These are phyloP conservation scores for Corythornis leucogaster DNA, from an alignment of 2,797 vertebrate species.

Conservation along the genomic window DNA sequence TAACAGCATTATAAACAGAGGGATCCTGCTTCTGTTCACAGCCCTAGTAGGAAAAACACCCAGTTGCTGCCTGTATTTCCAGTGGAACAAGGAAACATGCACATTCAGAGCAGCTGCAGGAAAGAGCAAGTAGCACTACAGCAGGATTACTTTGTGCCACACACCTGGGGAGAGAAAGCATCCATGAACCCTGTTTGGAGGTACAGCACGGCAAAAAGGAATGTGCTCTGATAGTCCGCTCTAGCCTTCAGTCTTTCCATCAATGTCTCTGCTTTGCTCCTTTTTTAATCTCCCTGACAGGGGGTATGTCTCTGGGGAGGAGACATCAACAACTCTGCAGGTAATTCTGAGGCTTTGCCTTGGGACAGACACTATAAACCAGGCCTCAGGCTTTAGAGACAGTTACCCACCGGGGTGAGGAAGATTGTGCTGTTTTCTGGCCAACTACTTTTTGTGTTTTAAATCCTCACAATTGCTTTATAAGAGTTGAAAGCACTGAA, in stretches of 20 bases:
- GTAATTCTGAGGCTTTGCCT: accelerated
- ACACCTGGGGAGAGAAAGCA: not conserved
- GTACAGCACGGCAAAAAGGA: not conserved
- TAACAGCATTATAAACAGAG: not conserved
- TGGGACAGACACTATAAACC: not conserved
- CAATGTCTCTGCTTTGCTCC: not conserved
- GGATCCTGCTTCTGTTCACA: not conserved
- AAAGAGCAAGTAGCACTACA: not conserved
- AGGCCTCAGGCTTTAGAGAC: not conserved
- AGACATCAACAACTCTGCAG: not conserved
- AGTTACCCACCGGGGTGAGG: not conserved
- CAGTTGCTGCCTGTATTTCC: not conserved
- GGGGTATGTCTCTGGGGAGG: not conserved
- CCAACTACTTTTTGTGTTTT: not conserved
- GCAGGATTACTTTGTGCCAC: not conserved
- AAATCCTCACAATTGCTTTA: not conserved
- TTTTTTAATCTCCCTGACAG: not conserved
- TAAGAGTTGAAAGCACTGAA: not conserved
- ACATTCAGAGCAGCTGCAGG: not conserved
- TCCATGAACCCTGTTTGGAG: not conserved
- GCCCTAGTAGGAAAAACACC: not conserved
- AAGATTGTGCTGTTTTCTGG: not conserved
- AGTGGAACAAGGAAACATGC: not conserved
- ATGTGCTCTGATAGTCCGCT: not conserved
- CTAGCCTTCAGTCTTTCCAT: not conserved